These are phyloP conservation scores for Strigamia maritima DNA, from an alignment of 2,888 invertebrate species.

Conservation along the genomic window DNA sequence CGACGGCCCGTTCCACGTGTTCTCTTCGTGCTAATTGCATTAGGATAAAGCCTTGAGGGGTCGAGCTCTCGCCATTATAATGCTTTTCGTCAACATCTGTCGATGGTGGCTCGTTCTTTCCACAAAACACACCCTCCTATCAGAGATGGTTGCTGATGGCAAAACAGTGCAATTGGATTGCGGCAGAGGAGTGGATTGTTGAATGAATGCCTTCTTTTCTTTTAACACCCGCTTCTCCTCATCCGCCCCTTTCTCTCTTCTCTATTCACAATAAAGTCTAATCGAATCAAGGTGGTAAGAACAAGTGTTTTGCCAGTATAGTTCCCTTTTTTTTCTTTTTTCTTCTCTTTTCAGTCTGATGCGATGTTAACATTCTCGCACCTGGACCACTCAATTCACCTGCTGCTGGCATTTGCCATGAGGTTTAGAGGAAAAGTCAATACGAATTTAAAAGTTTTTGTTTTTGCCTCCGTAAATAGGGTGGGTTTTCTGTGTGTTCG, in stretches of 20 bases:
- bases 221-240: neutral
- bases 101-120: neutral
- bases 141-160: conserved; percentile 7
- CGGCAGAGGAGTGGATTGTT: neutral
- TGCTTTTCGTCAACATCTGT: conserved; percentile 34
- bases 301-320: conserved; percentile 34
- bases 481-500: neutral
- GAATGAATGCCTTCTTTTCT: neutral
- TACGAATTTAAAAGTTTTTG: conserved; percentile 16
- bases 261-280: conserved; percentile 29
- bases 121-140: neutral
- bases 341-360: neutral
- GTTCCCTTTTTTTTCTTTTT: neutral
- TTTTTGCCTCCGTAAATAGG: neutral
- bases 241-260: neutral
- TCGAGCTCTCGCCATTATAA: conserved; percentile 29
- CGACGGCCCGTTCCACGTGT: conserved; percentile 34
- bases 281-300: conserved; percentile 25
- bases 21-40: conserved; percentile 37
- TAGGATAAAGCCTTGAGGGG: conserved; percentile 35
- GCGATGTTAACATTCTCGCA: conserved; percentile 20
- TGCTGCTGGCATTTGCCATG: conserved; percentile 18
- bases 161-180: conserved; percentile 32
- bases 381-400: conserved; percentile 32
- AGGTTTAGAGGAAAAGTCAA: conserved; percentile 4